phyloP scores from a whole-genome alignment of 2,888 invertebrate genomes.

The Lacanobia wlatinum region DNA sequence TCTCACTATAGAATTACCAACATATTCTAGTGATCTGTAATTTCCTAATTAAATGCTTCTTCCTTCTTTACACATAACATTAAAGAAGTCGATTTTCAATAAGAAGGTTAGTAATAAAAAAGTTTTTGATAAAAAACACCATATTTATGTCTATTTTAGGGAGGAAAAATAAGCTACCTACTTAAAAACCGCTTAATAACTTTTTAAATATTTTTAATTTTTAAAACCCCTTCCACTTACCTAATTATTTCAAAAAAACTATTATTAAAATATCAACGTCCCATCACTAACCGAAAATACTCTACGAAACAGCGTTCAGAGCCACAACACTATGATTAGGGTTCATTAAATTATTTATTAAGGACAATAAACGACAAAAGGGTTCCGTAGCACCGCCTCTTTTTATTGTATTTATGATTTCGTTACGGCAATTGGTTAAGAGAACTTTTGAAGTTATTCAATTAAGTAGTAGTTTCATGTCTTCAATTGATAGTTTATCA shows the following conservation, averaged over 20 bases:
- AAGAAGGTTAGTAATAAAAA: no score
- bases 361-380: conserved; percentile 45
- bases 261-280: neutral
- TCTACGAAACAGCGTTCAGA: conserved; percentile 3
- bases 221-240: no score
- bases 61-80: neutral
- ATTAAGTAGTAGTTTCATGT: conserved; percentile 2
- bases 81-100: no score
- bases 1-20: neutral
- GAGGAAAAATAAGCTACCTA: no score
- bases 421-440: conserved; percentile 26
- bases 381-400: conserved; percentile 48
- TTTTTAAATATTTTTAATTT: neutral
- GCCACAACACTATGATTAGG: conserved; percentile 53
- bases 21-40: neutral
- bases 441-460: conserved; percentile 21
- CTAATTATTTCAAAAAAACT: conserved; percentile 11
- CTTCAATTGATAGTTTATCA: conserved; percentile 10
- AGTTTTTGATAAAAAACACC: no score
- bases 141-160: no score
- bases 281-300: conserved; percentile 32
- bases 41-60: neutral
- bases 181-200: neutral
- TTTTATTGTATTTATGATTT: conserved; percentile 55
- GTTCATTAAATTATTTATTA: conserved; percentile 59